These are phyloP conservation scores for Paracyclopina nana DNA, from an alignment of 1,140 invertebrate species.

Conservation along the genomic window DNA sequence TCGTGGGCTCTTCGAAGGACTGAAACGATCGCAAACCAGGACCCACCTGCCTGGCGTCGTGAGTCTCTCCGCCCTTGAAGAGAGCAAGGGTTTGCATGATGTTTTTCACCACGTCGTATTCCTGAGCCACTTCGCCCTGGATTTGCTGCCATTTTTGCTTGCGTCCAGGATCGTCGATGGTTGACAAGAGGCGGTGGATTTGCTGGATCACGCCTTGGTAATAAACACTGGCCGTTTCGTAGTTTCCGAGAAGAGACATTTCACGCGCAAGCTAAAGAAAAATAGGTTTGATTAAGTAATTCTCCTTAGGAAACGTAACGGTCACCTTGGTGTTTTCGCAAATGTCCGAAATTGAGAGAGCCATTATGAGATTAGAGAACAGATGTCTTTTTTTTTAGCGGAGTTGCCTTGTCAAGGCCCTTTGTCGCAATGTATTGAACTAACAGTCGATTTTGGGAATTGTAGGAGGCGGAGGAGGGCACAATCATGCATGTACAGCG, in stretches of 20 bases:
- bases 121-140: slow-evolving; percentile 14
- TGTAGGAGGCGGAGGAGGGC: too few species aligned
- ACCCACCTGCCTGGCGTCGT: slow-evolving; percentile 7
- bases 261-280: slow-evolving; percentile 50
- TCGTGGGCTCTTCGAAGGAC: slow-evolving; percentile 39
- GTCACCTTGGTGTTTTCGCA: slow-evolving; percentile 59
- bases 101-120: slow-evolving; percentile 17
- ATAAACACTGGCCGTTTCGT: slow-evolving; percentile 80
- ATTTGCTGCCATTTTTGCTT: slow-evolving; percentile 78
- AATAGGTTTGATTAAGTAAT: neutral
- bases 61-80: slow-evolving; percentile 19
- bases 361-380: slow-evolving; percentile 44
- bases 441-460: too few species aligned
- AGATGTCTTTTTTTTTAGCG: too few species aligned
- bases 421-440: too few species aligned
- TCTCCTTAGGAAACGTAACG: too few species aligned
- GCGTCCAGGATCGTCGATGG: slow-evolving; percentile 51
- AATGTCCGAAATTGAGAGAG: slow-evolving; percentile 63
- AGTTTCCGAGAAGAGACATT: slow-evolving; percentile 82
- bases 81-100: slow-evolving; percentile 14
- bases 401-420: too few species aligned
- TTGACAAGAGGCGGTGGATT: slow-evolving; percentile 58
- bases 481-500: too few species aligned
- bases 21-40: slow-evolving; percentile 17
- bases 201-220: slow-evolving; percentile 83